Conservation (phyloP, 2,113 vertebrate species). For the Petromus typicus region DNA sequence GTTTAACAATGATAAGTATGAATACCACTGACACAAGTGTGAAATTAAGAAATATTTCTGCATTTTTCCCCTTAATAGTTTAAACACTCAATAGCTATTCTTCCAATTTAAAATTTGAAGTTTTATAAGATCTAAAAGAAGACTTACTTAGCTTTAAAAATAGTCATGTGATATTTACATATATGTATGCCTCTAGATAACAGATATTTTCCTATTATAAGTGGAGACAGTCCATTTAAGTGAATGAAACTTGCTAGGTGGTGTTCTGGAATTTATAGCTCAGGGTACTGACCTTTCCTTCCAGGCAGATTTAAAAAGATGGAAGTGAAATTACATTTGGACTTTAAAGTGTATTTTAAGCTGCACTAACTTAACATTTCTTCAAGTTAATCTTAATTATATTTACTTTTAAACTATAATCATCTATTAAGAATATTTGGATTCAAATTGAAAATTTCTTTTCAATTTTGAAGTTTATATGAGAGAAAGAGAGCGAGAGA, state of each 20-base stretch:
- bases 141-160: background rate
- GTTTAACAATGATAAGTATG: background rate
- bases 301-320: background rate
- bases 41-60: background rate
- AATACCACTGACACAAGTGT: background rate
- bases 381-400: slow-evolving; percentile 40
- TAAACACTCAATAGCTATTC: background rate
- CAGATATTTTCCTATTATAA: background rate
- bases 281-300: background rate
- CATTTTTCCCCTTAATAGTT: background rate
- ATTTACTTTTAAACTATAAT: slow-evolving; percentile 55
- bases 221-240: background rate
- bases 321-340: slow-evolving; percentile 58
- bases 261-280: background rate
- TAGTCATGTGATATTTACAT: background rate
- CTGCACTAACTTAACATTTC: slow-evolving; percentile 50
- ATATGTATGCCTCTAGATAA: background rate
- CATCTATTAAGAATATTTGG: slow-evolving; percentile 21
- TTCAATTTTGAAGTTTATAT: slow-evolving; percentile 51
- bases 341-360: slow-evolving; percentile 66
- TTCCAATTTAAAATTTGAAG: background rate
- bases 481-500: too few species aligned
- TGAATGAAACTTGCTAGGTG: background rate
- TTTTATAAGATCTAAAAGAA: background rate
- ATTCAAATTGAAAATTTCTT: slow-evolving; percentile 50